Evolutionary conservation across 2,888 invertebrate species (phyloP).

Genomic region (Vesta saturnalis): DNA sequence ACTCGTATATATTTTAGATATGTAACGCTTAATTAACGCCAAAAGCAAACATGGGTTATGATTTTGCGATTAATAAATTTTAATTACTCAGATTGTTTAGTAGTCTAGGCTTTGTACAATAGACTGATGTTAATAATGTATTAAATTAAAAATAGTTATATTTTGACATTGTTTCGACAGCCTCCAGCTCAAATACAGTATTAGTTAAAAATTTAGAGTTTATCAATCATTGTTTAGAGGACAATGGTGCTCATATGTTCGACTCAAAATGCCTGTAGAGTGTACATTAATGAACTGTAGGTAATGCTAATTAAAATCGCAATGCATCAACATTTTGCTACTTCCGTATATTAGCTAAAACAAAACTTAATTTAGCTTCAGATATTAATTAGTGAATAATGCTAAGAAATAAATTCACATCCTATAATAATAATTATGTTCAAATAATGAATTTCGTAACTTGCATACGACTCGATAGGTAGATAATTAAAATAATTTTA

Average conservation of each 20-base stretch:
- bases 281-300: conserved; percentile 14
- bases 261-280: conserved; percentile 4
- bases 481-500: conserved; percentile 25
- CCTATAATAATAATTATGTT: conserved; percentile 9
- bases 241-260: conserved; percentile 17
- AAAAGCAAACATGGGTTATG: conserved; percentile 20
- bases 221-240: conserved; percentile 52
- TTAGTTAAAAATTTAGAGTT: conserved; percentile 61
- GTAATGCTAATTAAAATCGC: conserved; percentile 8
- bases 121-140: conserved; percentile 7
- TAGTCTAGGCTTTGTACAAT: conserved; percentile 8
- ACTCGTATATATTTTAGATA: conserved; percentile 1
- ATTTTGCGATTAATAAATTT: conserved; percentile 29
- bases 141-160: conserved; percentile 45
- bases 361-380: conserved; percentile 11
- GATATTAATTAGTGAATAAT: conserved; percentile 7
- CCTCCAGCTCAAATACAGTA: conserved; percentile 54
- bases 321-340: conserved; percentile 6
- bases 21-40: conserved; percentile 22
- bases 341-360: conserved; percentile 2
- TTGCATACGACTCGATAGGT: conserved; percentile 11
- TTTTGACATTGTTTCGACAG: conserved; percentile 58
- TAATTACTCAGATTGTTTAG: conserved; percentile 22
- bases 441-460: conserved; percentile 17
- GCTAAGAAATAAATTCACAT: conserved; percentile 4